Conservation (phyloP, 2,797 vertebrate species). For the Gephyroberyx darwinii region DNA sequence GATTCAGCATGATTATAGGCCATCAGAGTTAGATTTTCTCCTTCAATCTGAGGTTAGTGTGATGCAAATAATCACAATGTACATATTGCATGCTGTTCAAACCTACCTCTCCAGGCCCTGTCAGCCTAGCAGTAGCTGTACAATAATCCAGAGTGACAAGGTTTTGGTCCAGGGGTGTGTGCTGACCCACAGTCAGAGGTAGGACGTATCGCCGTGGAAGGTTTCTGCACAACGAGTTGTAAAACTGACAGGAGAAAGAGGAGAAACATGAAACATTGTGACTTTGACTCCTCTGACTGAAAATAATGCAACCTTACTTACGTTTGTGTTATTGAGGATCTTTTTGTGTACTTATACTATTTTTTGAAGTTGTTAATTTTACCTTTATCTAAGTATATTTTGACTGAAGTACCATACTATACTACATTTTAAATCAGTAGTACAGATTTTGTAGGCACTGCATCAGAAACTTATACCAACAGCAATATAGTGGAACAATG, state of each 20-base stretch:
- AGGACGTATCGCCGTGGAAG: slow-evolving; percentile 91
- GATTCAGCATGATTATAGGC: slow-evolving; percentile 59
- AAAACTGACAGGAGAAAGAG: slow-evolving; percentile 79
- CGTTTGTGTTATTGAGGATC: too few relatives aligned
- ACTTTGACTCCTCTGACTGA: slow-evolving; percentile 32
- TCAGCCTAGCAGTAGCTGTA: slow-evolving; percentile 84
- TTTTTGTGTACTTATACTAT: background rate
- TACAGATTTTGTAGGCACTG: too few relatives aligned
- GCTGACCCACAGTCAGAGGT: slow-evolving; percentile 81
- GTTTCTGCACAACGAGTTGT: slow-evolving; percentile 79
- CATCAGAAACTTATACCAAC: too few relatives aligned
- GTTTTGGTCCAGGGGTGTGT: slow-evolving; percentile 80
- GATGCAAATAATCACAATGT: slow-evolving; percentile 13
- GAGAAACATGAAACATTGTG: slow-evolving; percentile 15
- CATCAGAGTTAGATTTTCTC: slow-evolving; percentile 39
- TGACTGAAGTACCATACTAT: too few relatives aligned
- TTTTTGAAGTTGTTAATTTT: background rate
- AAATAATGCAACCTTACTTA: slow-evolving; percentile 5
- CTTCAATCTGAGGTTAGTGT: slow-evolving; percentile 7
- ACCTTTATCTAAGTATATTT: background rate
- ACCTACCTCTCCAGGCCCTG: slow-evolving; percentile 82
- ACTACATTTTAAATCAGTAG: background rate
- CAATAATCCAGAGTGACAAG: slow-evolving; percentile 81
- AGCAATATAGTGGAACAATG: too few relatives aligned
- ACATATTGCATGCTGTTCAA: background rate